Evolutionary conservation across 1,140 invertebrate genomes (phyloP).

Genomic region (Metopolophium dirhodum): DNA sequence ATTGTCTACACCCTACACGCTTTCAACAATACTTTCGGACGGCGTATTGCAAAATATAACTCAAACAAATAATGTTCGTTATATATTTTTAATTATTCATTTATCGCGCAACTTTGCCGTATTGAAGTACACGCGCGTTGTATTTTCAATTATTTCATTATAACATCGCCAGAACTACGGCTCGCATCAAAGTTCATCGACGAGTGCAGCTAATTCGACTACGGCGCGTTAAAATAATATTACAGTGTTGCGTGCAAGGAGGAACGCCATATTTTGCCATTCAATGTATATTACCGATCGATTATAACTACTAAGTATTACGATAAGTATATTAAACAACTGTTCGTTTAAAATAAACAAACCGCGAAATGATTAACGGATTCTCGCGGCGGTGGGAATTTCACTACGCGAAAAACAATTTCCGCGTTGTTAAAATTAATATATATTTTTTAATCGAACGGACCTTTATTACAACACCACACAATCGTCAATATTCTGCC

Average conservation of each 20-base stretch:
- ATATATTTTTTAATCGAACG: background rate
- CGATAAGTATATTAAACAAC: background rate
- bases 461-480: background rate
- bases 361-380: background rate
- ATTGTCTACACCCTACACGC: background rate
- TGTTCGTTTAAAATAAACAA: background rate
- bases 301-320: background rate
- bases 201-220: no score
- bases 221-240: background rate
- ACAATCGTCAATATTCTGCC: background rate
- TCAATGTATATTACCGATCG: background rate
- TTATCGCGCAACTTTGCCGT: background rate
- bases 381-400: background rate
- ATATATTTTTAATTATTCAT: background rate
- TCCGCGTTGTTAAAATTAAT: background rate
- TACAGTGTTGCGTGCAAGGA: fast-evolving
- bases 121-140: background rate
- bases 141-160: background rate
- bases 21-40: background rate
- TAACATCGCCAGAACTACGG: no score
- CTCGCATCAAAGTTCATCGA: background rate
- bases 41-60: background rate
- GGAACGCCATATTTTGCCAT: background rate
- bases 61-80: background rate
- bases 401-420: background rate